These are phyloP conservation scores for Escarpia spicata DNA, from an alignment of 2,888 invertebrate genomes.

Conservation along the genomic window DNA sequence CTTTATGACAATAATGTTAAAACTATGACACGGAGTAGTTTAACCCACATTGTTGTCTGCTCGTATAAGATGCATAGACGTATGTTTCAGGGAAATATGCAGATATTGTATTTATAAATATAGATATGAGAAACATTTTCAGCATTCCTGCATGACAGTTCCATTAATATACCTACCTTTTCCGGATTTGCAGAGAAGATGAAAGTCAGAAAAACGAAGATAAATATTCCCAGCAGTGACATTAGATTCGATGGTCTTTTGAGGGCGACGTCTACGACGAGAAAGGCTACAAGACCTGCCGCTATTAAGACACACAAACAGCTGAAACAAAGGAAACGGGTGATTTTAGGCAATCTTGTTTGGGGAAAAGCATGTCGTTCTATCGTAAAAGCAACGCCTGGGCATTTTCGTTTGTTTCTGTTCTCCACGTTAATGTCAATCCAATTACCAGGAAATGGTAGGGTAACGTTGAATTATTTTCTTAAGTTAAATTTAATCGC, in stretches of 20 bases:
- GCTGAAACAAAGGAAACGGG: background rate
- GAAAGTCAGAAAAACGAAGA: background rate
- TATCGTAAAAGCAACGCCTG: too few species aligned
- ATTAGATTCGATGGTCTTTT: background rate
- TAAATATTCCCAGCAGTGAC: background rate
- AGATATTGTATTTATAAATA: background rate
- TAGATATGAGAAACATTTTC: background rate
- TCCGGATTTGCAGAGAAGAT: conserved; percentile 16
- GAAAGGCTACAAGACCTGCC: background rate
- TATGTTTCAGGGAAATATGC: background rate
- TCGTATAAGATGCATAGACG: background rate
- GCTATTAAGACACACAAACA: background rate
- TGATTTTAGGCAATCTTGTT: background rate
- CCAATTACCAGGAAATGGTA: too few species aligned
- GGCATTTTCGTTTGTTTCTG: background rate
- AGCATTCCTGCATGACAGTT: background rate
- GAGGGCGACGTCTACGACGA: background rate
- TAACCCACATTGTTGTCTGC: background rate
- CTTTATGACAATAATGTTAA: background rate
- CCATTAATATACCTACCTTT: background rate
- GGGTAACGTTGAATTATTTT: too few species aligned
- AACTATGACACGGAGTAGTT: background rate
- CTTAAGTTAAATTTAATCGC: too few species aligned
- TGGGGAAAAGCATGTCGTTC: background rate
- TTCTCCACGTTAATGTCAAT: background rate